Percentiles rank a stretch among this genome's conserved stretches.
Conservation (phyloP, 2,797 vertebrate genomes). For the Streptopelia turtur region DNA sequence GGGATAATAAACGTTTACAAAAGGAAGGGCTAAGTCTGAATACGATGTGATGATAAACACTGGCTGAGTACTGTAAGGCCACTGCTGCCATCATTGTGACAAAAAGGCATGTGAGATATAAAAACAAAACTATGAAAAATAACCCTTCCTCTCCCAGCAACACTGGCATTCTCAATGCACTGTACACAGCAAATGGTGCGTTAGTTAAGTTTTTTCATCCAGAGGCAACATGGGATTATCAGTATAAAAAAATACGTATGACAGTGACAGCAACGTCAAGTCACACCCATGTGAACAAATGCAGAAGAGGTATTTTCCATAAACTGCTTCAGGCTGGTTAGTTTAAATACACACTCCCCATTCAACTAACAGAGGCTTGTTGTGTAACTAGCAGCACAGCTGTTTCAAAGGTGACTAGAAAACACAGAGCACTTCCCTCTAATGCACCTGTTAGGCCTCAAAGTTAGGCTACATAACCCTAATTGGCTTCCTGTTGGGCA, state of each 20-base stretch:
- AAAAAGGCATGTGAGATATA: neutral
- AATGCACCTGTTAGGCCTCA: neutral
- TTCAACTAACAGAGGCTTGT: neutral
- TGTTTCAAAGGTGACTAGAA: neutral
- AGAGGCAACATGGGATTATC: neutral
- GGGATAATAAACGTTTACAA: constrained; percentile 5
- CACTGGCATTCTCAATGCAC: neutral
- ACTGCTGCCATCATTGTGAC: neutral
- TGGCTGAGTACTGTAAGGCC: neutral
- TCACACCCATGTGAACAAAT: neutral
- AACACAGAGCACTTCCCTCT: neutral
- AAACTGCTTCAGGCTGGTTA: neutral
- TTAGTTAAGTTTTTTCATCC: neutral
- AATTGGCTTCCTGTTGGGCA: neutral
- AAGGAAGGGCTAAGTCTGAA: neutral
- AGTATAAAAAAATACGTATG: neutral
- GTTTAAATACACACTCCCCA: neutral
- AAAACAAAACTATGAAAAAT: neutral
- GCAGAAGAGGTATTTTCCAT: neutral
- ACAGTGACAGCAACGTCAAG: neutral
- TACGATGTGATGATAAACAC: neutral
- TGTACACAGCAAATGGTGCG: neutral
- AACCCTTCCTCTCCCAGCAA: neutral
- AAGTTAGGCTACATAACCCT: neutral
- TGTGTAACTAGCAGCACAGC: neutral